Evolutionary conservation across 2,113 vertebrate species (phyloP).

Genomic region (Todiramphus chloris): DNA sequence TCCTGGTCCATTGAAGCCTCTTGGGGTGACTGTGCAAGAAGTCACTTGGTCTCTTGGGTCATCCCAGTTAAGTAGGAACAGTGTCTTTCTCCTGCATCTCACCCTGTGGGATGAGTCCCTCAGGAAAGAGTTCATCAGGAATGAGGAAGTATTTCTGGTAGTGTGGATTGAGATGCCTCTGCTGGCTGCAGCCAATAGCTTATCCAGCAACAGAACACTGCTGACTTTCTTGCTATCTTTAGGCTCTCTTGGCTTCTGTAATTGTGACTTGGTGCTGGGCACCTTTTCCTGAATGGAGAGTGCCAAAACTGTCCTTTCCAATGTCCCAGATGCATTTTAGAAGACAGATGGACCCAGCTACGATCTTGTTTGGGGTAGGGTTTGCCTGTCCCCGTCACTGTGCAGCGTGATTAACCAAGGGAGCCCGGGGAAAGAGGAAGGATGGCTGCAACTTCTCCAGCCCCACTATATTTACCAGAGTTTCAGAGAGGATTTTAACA

Average conservation of each 20-base stretch:
- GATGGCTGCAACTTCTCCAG: not conserved
- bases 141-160: not conserved
- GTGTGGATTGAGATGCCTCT: not conserved
- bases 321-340: not conserved
- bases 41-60: not conserved
- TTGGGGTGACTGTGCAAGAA: not conserved
- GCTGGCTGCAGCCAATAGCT: not conserved
- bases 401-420: not conserved
- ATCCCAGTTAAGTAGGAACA: not conserved
- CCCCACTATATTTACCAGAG: not conserved
- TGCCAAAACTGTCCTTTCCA: not conserved
- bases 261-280: not conserved
- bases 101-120: not conserved
- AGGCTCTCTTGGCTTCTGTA: not conserved
- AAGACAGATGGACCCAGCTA: not conserved
- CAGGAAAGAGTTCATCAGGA: not conserved
- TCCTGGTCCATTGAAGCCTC: not conserved
- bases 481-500: not conserved
- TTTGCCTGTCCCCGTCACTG: not conserved
- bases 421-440: not conserved
- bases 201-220: not conserved
- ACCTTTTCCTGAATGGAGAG: not conserved
- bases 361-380: not conserved
- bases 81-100: not conserved
- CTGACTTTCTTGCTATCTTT: not conserved